Evolutionary conservation across 2,888 invertebrate genomes (phyloP).

Genomic region (Ligdia adustata): DNA sequence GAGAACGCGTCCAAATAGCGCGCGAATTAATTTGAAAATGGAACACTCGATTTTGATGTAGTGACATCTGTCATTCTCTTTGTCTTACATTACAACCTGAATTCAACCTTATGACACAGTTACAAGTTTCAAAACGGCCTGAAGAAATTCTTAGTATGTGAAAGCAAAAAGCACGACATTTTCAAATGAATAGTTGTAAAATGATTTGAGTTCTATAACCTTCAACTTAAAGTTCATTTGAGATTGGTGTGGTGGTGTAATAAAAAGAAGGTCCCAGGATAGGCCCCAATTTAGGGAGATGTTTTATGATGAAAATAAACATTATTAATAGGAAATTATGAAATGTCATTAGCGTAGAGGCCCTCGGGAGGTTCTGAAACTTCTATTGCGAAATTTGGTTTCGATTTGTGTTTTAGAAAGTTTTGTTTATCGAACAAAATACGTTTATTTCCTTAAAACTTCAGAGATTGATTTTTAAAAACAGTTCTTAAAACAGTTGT

Average conservation of each 20-base stretch:
- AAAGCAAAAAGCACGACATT: constrained; percentile 54
- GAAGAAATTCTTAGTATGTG: constrained; percentile 6
- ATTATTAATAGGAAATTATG: constrained; percentile 29
- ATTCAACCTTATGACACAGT: constrained; percentile 29
- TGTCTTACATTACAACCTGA: constrained; percentile 31
- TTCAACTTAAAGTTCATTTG: constrained; percentile 31
- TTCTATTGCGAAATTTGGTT: constrained; percentile 7
- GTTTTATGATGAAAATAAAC: constrained; percentile 17
- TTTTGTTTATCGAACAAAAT: too few species aligned
- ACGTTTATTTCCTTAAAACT: too few species aligned
- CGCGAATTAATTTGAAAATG: constrained; percentile 79
- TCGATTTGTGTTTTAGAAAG: constrained; percentile 1
- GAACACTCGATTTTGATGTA: constrained; percentile 82
- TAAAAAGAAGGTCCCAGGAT: constrained; percentile 13
- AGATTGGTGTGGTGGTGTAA: constrained; percentile 1
- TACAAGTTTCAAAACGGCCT: constrained; percentile 5
- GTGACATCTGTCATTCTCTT: constrained; percentile 70
- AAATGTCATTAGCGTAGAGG: constrained; percentile 26
- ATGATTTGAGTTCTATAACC: constrained; percentile 41
- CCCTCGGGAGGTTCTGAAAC: constrained; percentile 2
- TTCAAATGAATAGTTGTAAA: constrained; percentile 29
- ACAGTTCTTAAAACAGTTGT: too few species aligned
- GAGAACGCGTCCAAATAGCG: constrained; percentile 55
- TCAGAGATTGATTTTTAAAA: too few species aligned
- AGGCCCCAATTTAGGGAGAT: constrained; percentile 8